These are phyloP conservation scores for Cherax quadricarinatus DNA, from an alignment of 1,140 invertebrate genomes.

Conservation along the genomic window DNA sequence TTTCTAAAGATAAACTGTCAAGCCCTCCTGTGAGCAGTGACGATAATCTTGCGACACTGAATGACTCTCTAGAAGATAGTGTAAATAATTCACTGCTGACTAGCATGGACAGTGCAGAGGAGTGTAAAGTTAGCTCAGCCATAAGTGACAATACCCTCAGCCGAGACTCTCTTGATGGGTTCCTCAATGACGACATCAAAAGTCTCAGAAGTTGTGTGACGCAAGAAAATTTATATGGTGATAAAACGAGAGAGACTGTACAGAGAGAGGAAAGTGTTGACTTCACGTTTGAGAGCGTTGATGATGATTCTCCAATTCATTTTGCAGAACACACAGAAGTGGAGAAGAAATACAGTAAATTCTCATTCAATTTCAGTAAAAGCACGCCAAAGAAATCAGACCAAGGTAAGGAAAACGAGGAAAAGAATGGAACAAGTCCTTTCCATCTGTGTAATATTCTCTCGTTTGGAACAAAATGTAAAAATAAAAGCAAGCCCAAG, in stretches of 20 bases:
- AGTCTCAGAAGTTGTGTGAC: conserved; percentile 53
- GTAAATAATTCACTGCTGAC: neutral
- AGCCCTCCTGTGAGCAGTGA: neutral
- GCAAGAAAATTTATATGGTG: conserved; percentile 22
- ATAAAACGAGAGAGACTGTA: neutral
- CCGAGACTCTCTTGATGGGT: conserved; percentile 37
- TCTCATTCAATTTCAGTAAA: conserved; percentile 13
- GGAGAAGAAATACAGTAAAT: conserved; percentile 29
- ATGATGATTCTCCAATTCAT: neutral
- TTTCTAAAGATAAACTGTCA: neutral
- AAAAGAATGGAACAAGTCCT: conserved; percentile 36
- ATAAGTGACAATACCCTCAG: conserved; percentile 47
- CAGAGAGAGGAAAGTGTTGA: conserved; percentile 28
- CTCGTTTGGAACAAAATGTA: conserved; percentile 35
- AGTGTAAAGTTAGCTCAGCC: neutral
- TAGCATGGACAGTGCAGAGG: neutral
- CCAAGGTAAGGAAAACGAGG: conserved; percentile 61
- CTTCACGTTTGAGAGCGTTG: conserved; percentile 36
- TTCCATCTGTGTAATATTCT: conserved; percentile 45
- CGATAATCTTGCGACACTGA: neutral
- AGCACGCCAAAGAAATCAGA: conserved; percentile 57
- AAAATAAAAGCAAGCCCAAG: conserved; percentile 33
- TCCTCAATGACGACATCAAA: conserved; percentile 47
- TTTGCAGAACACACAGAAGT: neutral
- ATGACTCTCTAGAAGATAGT: neutral